Evolutionary conservation across 2,888 invertebrate species (phyloP).

Genomic region (Conops quadrifasciatus): DNA sequence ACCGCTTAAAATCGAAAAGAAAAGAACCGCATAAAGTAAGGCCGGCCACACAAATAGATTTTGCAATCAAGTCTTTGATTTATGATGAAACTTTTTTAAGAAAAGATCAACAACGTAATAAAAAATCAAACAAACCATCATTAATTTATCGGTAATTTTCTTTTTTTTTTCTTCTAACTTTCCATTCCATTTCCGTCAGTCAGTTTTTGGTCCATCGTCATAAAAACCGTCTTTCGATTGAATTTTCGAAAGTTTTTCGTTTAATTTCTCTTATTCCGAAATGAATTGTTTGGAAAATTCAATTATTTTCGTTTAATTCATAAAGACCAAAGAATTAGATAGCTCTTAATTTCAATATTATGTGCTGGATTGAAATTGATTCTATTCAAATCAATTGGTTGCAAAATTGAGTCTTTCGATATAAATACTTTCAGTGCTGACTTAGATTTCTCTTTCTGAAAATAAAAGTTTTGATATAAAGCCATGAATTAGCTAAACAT

Average conservation of each 20-base stretch:
- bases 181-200: neutral
- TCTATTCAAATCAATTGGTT: too few relatives aligned
- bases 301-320: neutral
- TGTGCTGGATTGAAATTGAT: too few relatives aligned
- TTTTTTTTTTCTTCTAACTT: neutral
- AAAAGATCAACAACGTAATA: neutral
- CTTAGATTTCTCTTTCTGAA: too few relatives aligned
- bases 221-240: neutral
- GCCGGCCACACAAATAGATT: neutral
- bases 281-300: neutral
- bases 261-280: neutral
- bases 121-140: neutral
- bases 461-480: too few relatives aligned
- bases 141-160: slow-evolving; percentile 8
- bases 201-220: neutral
- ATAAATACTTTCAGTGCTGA: too few relatives aligned
- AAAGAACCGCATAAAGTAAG: neutral
- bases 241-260: neutral
- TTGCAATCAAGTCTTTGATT: slow-evolving; percentile 1
- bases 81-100: neutral
- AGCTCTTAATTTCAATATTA: too few relatives aligned
- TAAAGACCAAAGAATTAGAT: neutral
- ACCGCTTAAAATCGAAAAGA: too few relatives aligned
- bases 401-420: too few relatives aligned
- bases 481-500: too few relatives aligned